Conservation (phyloP, 2,113 vertebrate genomes). For the Brachyistius frenatus region DNA sequence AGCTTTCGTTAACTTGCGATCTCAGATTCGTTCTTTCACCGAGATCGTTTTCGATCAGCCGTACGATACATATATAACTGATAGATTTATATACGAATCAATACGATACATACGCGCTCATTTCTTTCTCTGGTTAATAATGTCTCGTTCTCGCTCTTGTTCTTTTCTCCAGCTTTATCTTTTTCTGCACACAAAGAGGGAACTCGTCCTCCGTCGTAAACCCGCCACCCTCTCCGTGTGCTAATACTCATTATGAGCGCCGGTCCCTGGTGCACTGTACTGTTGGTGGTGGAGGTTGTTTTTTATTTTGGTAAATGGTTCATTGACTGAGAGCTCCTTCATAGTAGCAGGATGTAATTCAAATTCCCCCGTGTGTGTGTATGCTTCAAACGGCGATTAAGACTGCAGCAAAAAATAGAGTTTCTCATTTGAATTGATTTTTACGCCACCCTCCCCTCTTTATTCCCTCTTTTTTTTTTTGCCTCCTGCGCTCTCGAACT, state of each 20-base stretch:
- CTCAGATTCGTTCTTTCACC: no score
- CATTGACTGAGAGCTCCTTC: conserved; percentile 51
- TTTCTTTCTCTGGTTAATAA: no score
- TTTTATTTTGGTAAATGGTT: conserved; percentile 41
- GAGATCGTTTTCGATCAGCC: no score
- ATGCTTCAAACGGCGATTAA: conserved; percentile 51
- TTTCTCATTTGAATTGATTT: conserved; percentile 65
- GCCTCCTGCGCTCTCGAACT: not conserved
- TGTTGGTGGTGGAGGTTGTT: conserved; percentile 11
- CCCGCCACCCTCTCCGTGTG: not conserved
- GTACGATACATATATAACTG: no score
- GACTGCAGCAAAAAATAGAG: conserved; percentile 55
- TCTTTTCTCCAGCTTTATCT: not conserved
- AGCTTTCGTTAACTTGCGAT: no score
- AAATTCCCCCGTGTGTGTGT: conserved; percentile 39
- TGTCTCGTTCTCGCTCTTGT: no score
- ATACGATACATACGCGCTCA: no score
- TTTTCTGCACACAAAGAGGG: not conserved
- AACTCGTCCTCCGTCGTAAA: not conserved
- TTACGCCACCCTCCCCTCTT: conserved; percentile 39
- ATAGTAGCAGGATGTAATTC: conserved; percentile 52
- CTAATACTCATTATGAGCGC: conserved; percentile 10
- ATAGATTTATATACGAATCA: no score
- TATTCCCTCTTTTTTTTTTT: conserved; percentile 24
- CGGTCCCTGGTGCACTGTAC: conserved; percentile 28